Percentiles rank a stretch among this genome's conserved stretches.
Conservation (phyloP, 2,888 invertebrate species). For the Meandrusa payeni region DNA sequence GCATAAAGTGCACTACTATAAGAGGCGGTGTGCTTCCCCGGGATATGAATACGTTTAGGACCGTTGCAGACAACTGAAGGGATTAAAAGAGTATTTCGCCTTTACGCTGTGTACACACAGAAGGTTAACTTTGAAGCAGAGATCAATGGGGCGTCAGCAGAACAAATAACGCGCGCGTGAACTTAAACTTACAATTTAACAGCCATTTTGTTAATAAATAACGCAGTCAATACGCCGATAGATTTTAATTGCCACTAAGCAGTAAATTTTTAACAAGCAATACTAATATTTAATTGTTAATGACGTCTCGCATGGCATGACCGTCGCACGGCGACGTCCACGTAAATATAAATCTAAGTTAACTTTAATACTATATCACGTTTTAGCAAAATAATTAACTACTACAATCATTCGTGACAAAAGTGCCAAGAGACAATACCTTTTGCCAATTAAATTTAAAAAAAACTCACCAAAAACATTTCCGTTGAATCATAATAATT, state of each 20-base stretch:
- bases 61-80: not conserved
- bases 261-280: too few relatives aligned
- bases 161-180: conserved; percentile 25
- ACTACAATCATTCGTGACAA: not conserved
- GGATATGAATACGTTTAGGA: not conserved
- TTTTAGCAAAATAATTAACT: conserved; percentile 10
- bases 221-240: conserved; percentile 30
- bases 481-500: conserved; percentile 3
- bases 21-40: too few relatives aligned
- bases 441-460: too few relatives aligned
- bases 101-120: conserved; percentile 24
- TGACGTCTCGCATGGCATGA: too few relatives aligned
- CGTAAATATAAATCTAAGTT: conserved; percentile 7
- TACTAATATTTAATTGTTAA: not conserved
- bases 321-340: not conserved
- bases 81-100: too few relatives aligned
- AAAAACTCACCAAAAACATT: too few relatives aligned
- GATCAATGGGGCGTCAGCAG: conserved; percentile 31
- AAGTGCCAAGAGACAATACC: conserved; percentile 13
- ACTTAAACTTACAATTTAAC: conserved; percentile 35
- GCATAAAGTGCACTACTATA: conserved; percentile 22
- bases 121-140: conserved; percentile 28
- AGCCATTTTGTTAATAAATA: conserved; percentile 36
- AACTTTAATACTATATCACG: conserved; percentile 19
- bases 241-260: not conserved